Conservation (phyloP, 2,888 invertebrate species). For the Synanthedon andrenaeformis region DNA sequence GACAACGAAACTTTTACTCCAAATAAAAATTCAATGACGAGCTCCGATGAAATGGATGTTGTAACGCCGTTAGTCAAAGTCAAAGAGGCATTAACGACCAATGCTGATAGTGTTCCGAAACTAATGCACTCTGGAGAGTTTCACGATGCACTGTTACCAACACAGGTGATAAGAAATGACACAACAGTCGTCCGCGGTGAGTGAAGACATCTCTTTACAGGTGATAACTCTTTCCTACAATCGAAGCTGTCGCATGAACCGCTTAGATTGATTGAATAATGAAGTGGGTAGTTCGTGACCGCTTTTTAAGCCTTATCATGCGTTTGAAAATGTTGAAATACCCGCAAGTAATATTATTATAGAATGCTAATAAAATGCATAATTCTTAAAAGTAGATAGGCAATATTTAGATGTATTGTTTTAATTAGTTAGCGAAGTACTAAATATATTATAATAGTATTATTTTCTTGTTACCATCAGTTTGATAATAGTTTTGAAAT, state of each 20-base stretch:
- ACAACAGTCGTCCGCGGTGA: slow-evolving; percentile 65
- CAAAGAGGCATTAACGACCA: slow-evolving; percentile 13
- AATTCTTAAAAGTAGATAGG: no score
- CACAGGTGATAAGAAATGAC: slow-evolving; percentile 52
- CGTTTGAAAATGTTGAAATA: background rate
- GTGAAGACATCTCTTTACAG: slow-evolving; percentile 70
- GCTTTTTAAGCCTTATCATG: slow-evolving; percentile 15
- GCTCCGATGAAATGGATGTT: slow-evolving; percentile 53
- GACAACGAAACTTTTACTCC: background rate
- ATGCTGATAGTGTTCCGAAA: slow-evolving; percentile 18
- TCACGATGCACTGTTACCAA: slow-evolving; percentile 62
- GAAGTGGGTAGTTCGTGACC: slow-evolving; percentile 22
- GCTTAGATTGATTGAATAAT: slow-evolving; percentile 32
- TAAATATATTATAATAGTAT: no score
- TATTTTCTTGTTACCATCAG: no score
- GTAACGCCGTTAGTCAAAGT: slow-evolving; percentile 33
- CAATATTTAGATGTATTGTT: no score
- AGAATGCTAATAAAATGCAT: no score
- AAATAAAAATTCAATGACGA: slow-evolving; percentile 17
- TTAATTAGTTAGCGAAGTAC: no score
- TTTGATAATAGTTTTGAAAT: no score
- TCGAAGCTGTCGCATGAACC: slow-evolving; percentile 37
- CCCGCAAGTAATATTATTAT: no score
- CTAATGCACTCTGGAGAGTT: slow-evolving; percentile 66
- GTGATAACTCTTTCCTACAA: slow-evolving; percentile 54